These are phyloP conservation scores for Hystrix cristata DNA, from an alignment of 2,113 vertebrate genomes.

Conservation along the genomic window DNA sequence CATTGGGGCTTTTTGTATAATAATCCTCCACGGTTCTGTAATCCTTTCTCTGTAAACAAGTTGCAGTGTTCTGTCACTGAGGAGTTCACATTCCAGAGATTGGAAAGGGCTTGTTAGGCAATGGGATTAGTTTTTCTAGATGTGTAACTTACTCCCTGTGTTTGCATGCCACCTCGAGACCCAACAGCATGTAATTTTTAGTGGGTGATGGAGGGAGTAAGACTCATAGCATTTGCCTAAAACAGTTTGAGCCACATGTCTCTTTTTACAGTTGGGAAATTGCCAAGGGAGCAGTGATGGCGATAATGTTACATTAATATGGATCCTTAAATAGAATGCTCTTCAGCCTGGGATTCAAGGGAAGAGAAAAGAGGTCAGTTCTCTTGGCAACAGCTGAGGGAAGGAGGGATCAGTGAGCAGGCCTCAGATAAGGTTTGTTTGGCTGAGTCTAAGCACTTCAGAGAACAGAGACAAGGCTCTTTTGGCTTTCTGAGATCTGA, in stretches of 20 bases:
- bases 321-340: conserved; percentile 55
- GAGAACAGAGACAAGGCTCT: neutral
- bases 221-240: neutral
- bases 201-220: neutral
- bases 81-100: neutral
- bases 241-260: neutral
- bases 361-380: conserved; percentile 62
- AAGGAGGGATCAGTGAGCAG: neutral
- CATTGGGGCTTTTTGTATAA: neutral
- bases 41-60: neutral
- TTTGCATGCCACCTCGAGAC: neutral
- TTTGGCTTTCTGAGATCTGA: neutral
- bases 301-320: neutral
- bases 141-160: neutral
- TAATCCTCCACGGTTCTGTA: neutral
- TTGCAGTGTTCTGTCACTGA: neutral
- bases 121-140: neutral
- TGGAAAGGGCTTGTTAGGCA: neutral
- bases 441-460: neutral
- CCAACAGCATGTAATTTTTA: neutral
- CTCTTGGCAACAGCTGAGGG: neutral
- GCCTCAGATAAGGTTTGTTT: neutral
- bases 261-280: neutral
- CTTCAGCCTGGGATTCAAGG: conserved; percentile 11
- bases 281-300: neutral